Conservation (phyloP, 1,140 invertebrate species). For the Forficula auricularia region DNA sequence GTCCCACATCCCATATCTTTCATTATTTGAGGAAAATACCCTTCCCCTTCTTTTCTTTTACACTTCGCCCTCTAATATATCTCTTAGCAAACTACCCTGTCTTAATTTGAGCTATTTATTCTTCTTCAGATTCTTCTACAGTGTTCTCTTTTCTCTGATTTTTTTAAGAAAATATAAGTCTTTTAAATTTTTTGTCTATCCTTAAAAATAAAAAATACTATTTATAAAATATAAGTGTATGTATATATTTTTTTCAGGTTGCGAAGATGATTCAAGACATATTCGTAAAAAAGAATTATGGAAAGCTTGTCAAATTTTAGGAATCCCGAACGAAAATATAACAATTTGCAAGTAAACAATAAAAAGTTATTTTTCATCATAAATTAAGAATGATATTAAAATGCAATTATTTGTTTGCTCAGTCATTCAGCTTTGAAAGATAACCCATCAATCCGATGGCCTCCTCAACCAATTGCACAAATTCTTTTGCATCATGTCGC, state of each 20-base stretch:
- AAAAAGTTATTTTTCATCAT: no score
- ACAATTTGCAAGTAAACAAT: slow-evolving; percentile 33
- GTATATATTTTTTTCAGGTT: slow-evolving; percentile 9
- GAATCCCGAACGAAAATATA: slow-evolving; percentile 58
- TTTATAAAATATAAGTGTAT: not conserved
- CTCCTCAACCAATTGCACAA: slow-evolving; percentile 47
- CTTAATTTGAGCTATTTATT: no score
- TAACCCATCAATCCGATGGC: slow-evolving; percentile 54
- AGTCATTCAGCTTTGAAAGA: slow-evolving; percentile 56
- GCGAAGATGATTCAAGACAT: not conserved
- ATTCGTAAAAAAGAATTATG: slow-evolving; percentile 56
- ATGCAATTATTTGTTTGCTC: slow-evolving; percentile 19
- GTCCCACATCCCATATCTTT: no score
- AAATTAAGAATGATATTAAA: slow-evolving; percentile 10
- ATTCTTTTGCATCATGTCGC: slow-evolving; percentile 53
- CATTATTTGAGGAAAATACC: no score
- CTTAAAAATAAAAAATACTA: no score
- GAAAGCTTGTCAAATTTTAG: slow-evolving; percentile 53
- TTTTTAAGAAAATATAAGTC: no score
- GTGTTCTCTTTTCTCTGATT: no score
- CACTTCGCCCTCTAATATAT: no score
- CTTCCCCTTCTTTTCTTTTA: no score
- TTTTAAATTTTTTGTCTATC: no score
- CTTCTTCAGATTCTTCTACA: no score
- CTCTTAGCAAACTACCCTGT: no score